A percentile compares a stretch with the other conserved stretches of the same genome.
phyloP scores from a whole-genome alignment of 2,797 vertebrate species.

The Sebastes itinus region DNA sequence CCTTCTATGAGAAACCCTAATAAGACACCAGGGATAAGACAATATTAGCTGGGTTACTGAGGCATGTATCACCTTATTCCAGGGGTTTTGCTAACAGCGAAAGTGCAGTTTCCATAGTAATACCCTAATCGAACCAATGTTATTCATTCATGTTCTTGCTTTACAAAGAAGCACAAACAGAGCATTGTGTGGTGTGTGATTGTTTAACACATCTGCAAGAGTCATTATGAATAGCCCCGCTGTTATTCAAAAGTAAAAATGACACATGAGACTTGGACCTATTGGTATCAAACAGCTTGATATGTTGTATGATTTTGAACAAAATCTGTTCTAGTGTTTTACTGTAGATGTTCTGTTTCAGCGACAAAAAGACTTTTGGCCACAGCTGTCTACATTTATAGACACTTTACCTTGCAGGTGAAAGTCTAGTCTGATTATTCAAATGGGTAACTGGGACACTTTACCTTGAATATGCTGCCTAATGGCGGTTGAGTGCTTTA shows the following conservation, averaged over 20 bases:
- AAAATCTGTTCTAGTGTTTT: not conserved
- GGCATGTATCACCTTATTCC: constrained; percentile 19
- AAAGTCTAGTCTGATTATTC: not conserved
- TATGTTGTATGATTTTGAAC: not conserved
- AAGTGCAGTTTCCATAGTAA: constrained; percentile 54
- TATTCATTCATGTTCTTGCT: constrained; percentile 4
- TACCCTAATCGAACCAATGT: not conserved
- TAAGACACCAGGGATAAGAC: constrained; percentile 19
- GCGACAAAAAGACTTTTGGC: not conserved
- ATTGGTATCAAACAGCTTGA: not conserved
- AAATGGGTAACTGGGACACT: not conserved
- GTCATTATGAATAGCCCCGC: not conserved
- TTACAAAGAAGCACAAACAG: constrained; percentile 5
- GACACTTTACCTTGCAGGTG: not conserved
- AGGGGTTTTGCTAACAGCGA: constrained; percentile 5
- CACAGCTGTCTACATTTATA: not conserved
- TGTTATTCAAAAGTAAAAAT: not conserved
- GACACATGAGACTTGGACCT: not conserved
- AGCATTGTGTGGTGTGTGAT: not conserved
- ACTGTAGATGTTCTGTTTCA: not conserved
- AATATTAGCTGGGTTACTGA: constrained; percentile 33
- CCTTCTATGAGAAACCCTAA: constrained; percentile 8
- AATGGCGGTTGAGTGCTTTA: not conserved
- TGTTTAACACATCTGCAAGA: constrained; percentile 5
- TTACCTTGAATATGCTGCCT: not conserved